A percentile compares a stretch with the other conserved stretches of the same genome.
phyloP scores from a whole-genome alignment of 2,113 vertebrate species.

The Anolis carolinensis region DNA sequence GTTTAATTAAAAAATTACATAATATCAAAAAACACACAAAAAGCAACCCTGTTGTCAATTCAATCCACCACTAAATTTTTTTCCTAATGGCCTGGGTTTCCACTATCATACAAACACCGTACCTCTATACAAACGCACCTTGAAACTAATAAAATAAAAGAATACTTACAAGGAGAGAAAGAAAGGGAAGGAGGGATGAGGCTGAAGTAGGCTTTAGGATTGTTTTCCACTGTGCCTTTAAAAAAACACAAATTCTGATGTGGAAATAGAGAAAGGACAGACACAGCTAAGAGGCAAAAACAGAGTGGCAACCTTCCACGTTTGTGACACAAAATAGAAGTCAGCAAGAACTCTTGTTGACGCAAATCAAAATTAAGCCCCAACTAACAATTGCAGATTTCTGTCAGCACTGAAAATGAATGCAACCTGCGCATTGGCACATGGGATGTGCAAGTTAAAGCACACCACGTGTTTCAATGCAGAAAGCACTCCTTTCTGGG shows the following conservation, averaged over 20 bases:
- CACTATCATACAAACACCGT: conserved; percentile 40
- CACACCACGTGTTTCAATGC: not conserved
- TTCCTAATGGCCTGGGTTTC: conserved; percentile 6
- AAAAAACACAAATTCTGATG: not conserved
- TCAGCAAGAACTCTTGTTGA: not conserved
- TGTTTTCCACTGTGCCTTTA: not conserved
- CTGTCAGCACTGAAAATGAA: not conserved
- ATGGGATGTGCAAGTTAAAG: too few species aligned
- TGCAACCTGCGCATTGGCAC: not conserved
- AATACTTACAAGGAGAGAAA: conserved; percentile 30
- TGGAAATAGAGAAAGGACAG: not conserved
- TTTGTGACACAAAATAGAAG: not conserved
- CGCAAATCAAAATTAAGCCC: not conserved
- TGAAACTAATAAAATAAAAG: conserved; percentile 35
- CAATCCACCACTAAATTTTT: conserved; percentile 23
- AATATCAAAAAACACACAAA: conserved; percentile 29
- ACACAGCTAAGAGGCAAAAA: not conserved
- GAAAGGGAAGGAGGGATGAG: not conserved
- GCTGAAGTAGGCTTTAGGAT: not conserved
- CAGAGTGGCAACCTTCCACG: not conserved
- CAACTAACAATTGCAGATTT: not conserved
- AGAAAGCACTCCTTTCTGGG: not conserved
- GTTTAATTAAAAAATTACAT: conserved; percentile 33
- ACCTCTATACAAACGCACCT: conserved; percentile 40
- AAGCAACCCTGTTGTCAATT: conserved; percentile 31